These are phyloP conservation scores for Volucella bombylans DNA, from an alignment of 2,888 invertebrate species.

Conservation along the genomic window DNA sequence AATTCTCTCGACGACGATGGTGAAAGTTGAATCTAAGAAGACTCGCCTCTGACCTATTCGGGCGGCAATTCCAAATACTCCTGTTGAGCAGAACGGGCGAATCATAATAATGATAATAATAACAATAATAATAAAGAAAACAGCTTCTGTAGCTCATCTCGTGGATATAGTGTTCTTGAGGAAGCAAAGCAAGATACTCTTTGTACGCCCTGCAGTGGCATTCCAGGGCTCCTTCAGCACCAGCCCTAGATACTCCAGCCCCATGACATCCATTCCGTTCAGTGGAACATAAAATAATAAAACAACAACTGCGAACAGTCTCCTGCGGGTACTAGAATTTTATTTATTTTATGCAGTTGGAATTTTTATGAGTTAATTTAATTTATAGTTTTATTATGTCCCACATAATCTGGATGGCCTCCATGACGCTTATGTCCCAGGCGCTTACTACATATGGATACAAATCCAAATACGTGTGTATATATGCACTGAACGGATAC, in stretches of 20 bases:
- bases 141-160: constrained; percentile 69
- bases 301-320: constrained; percentile 71
- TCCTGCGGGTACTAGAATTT: constrained; percentile 74
- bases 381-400: constrained; percentile 82
- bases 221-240: not conserved
- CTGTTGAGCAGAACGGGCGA: constrained; percentile 19
- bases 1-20: constrained; percentile 1
- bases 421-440: constrained; percentile 50
- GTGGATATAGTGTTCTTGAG: constrained; percentile 34
- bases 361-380: constrained; percentile 82
- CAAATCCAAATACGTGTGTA: constrained; percentile 20
- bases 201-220: constrained; percentile 5
- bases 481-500: not conserved
- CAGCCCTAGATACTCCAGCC: not conserved
- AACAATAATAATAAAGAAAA: constrained; percentile 68
- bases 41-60: constrained; percentile 48
- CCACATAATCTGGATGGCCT: constrained; percentile 72
- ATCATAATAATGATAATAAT: constrained; percentile 70
- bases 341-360: constrained; percentile 80
- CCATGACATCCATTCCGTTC: constrained; percentile 31
- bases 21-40: constrained; percentile 21
- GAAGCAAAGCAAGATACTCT: not conserved
- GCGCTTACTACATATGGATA: not conserved
- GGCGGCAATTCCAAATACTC: constrained; percentile 37
- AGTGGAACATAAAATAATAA: constrained; percentile 71